Percentiles rank a stretch among this genome's conserved stretches.
Conservation (phyloP, 2,888 invertebrate genomes). For the Xanthorhoe spadicearia region DNA sequence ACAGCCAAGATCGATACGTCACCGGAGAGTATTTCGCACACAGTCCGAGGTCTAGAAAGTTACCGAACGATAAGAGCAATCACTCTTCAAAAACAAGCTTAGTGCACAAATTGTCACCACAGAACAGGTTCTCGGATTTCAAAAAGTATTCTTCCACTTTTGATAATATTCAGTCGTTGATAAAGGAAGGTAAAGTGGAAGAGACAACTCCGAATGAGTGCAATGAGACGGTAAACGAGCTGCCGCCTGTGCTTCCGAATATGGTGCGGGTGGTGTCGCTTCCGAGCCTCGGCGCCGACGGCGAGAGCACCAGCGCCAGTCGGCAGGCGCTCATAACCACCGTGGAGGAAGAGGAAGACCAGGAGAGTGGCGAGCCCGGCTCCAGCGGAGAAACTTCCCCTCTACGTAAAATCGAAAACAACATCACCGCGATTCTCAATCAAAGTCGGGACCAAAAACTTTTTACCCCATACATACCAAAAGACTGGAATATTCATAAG, state of each 20-base stretch:
- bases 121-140: constrained; percentile 85
- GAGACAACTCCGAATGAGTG: constrained; percentile 79
- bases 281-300: constrained; percentile 86
- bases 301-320: constrained; percentile 78
- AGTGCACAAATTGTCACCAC: constrained; percentile 80
- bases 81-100: constrained; percentile 61
- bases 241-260: constrained; percentile 86
- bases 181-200: constrained; percentile 88
- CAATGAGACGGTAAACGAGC: constrained; percentile 86
- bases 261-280: constrained; percentile 88
- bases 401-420: constrained; percentile 88
- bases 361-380: constrained; percentile 86
- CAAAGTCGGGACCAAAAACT: constrained; percentile 83
- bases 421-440: constrained; percentile 88
- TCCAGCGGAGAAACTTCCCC: constrained; percentile 87
- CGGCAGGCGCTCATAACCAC: constrained; percentile 88
- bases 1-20: constrained; percentile 77
- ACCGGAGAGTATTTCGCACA: constrained; percentile 77
- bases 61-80: constrained; percentile 64
- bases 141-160: constrained; percentile 91
- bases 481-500: constrained; percentile 85
- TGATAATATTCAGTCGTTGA: constrained; percentile 90
- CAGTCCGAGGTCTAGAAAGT: constrained; percentile 79
- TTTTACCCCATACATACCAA: constrained; percentile 81
- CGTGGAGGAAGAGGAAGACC: constrained; percentile 89